Conservation (phyloP, 2,113 vertebrate species). For the Misgurnus mizolepis region DNA sequence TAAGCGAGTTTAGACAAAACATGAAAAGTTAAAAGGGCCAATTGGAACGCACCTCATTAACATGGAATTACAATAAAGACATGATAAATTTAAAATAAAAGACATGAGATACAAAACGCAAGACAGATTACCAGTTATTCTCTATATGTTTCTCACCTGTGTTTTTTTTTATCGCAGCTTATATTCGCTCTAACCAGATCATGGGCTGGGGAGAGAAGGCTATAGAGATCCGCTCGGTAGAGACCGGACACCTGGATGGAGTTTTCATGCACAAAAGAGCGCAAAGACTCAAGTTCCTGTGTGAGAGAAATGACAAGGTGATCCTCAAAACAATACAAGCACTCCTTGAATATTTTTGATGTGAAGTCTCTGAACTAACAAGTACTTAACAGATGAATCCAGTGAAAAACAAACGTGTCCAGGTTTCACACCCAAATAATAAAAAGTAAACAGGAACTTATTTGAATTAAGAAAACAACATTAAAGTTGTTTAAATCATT, state of each 20-base stretch:
- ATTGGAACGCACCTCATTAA: no score
- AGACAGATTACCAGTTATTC: background rate
- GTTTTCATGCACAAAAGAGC: constrained; percentile 99
- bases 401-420: no score
- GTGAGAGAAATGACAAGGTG: constrained; percentile 99
- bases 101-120: no score
- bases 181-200: constrained; percentile 98
- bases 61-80: no score
- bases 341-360: background rate
- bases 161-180: constrained; percentile 74
- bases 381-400: no score
- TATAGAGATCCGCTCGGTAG: constrained; percentile 97
- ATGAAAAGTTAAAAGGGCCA: no score
- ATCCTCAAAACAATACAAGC: background rate
- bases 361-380: background rate
- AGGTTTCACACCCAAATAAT: no score
- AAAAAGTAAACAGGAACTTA: no score
- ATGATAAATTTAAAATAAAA: no score
- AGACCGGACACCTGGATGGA: constrained; percentile 95
- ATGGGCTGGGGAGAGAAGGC: constrained; percentile 99
- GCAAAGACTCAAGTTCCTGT: constrained; percentile 97
- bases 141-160: background rate
- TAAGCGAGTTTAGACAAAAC: no score
- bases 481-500: no score
- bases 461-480: no score